Conservation (phyloP, 2,113 vertebrate genomes). For the Rhizomys pruinosus region DNA sequence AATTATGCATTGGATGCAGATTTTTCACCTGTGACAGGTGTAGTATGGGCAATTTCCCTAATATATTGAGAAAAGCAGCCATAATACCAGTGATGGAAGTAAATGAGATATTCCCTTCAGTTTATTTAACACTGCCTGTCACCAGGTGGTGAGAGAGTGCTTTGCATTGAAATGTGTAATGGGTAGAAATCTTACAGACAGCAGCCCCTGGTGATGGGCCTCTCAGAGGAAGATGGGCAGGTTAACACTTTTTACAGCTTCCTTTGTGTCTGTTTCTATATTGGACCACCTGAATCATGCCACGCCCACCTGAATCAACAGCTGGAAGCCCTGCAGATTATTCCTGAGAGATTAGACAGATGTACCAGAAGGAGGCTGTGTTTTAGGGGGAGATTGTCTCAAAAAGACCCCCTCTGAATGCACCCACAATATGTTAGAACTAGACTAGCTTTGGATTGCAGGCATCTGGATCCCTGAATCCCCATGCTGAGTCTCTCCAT, state of each 20-base stretch:
- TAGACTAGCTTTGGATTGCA: not conserved
- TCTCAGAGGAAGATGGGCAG: not conserved
- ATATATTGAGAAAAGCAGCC: constrained; percentile 69
- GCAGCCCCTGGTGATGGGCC: no score
- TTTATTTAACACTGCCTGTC: constrained; percentile 50
- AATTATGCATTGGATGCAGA: constrained; percentile 73
- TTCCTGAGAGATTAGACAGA: constrained; percentile 38
- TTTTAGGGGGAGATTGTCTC: not conserved
- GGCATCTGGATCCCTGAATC: not conserved
- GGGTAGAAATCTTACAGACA: not conserved
- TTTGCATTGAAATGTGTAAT: not conserved
- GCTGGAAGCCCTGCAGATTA: not conserved
- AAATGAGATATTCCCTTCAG: constrained; percentile 28
- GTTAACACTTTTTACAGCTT: not conserved
- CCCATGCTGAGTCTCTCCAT: not conserved
- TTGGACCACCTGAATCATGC: not conserved
- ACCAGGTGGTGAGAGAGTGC: not conserved
- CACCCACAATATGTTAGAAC: not conserved
- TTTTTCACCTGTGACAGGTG: constrained; percentile 76
- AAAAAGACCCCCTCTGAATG: not conserved
- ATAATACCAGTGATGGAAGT: constrained; percentile 33
- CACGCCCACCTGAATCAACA: constrained; percentile 39
- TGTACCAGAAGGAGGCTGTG: not conserved
- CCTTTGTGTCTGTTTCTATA: not conserved
- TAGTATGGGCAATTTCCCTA: constrained; percentile 69